A percentile compares a stretch with the other conserved stretches of the same genome.
Evolutionary conservation across 2,797 vertebrate genomes (phyloP).

Genomic region (Paramormyrops hopkinsi): DNA sequence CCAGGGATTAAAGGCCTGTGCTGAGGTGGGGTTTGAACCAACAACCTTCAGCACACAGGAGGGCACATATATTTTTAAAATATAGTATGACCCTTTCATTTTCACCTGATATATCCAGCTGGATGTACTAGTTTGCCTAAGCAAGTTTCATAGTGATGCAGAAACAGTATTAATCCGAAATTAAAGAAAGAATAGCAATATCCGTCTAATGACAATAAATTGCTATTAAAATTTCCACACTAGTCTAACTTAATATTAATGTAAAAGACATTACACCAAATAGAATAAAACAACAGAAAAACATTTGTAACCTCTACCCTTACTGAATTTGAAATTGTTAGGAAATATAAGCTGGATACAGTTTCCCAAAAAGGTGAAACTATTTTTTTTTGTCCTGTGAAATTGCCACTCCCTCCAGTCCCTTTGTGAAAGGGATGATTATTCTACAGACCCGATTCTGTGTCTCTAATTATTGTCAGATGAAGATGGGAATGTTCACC

Average conservation of each 20-base stretch:
- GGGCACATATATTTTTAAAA: not conserved
- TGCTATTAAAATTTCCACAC: not conserved
- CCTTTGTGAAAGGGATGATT: conserved; percentile 17
- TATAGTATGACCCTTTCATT: not conserved
- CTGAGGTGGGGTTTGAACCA: not conserved
- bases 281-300: not conserved
- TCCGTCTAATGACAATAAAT: not conserved
- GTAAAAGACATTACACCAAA: not conserved
- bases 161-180: not conserved
- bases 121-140: not conserved
- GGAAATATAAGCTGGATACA: not conserved
- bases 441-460: conserved; percentile 17
- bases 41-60: not conserved
- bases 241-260: not conserved
- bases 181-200: not conserved
- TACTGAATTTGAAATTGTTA: not conserved
- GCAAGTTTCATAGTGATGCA: not conserved
- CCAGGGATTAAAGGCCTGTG: not conserved
- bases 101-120: not conserved
- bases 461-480: conserved; percentile 50
- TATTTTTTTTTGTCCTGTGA: not conserved
- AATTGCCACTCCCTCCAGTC: conserved; percentile 32
- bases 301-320: not conserved
- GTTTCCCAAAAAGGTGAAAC: not conserved
- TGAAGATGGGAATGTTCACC: conserved; percentile 50